A percentile compares a stretch with the other conserved stretches of the same genome.
Conservation (phyloP, 2,888 invertebrate genomes). For the Epirrita christyi region DNA sequence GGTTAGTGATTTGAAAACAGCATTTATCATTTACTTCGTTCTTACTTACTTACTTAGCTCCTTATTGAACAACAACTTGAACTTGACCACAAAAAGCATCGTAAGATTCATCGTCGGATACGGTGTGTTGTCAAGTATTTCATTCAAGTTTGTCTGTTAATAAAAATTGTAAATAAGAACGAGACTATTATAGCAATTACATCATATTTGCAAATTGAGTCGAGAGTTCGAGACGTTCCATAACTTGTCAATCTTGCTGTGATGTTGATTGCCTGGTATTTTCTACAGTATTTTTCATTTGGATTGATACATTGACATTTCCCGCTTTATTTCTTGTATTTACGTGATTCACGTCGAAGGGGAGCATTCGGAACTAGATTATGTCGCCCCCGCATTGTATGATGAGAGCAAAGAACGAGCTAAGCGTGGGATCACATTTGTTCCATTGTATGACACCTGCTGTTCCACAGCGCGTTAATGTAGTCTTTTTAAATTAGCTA, state of each 20-base stretch:
- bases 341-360: slow-evolving; percentile 39
- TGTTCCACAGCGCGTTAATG: slow-evolving; percentile 37
- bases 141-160: slow-evolving; percentile 55
- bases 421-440: slow-evolving; percentile 58
- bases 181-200: slow-evolving; percentile 64
- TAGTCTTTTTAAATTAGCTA: slow-evolving; percentile 41
- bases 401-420: slow-evolving; percentile 51
- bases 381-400: slow-evolving; percentile 52
- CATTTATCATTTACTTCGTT: not conserved
- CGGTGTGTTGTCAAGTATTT: slow-evolving; percentile 52
- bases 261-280: slow-evolving; percentile 28
- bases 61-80: slow-evolving; percentile 52
- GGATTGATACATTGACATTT: slow-evolving; percentile 17
- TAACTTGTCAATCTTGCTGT: slow-evolving; percentile 12
- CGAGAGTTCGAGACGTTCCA: slow-evolving; percentile 26
- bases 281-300: slow-evolving; percentile 25
- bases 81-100: slow-evolving; percentile 73
- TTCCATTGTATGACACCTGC: slow-evolving; percentile 57
- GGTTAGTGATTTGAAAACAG: not conserved
- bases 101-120: slow-evolving; percentile 49
- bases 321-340: slow-evolving; percentile 18
- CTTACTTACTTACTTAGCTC: not conserved
- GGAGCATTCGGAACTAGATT: slow-evolving; percentile 50
- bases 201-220: slow-evolving; percentile 60
- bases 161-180: slow-evolving; percentile 68